Evolutionary conservation across 2,888 invertebrate species (phyloP).

Genomic region (Calameuta filiformis): DNA sequence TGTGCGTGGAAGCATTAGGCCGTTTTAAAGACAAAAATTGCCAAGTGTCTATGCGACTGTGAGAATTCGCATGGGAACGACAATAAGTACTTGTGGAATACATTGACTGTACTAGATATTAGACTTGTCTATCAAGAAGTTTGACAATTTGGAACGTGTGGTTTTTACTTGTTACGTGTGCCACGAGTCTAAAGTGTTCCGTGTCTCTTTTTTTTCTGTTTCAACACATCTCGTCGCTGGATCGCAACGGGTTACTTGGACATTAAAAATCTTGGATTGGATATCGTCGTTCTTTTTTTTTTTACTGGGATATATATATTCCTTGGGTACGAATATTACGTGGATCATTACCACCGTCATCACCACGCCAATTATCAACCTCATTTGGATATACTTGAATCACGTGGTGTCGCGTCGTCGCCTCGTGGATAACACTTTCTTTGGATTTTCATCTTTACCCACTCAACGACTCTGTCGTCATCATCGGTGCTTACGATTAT

Average conservation of each 20-base stretch:
- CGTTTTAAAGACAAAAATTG: neutral
- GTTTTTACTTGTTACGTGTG: neutral
- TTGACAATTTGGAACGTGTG: neutral
- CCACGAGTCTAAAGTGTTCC: slow-evolving; percentile 37
- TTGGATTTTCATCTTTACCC: neutral
- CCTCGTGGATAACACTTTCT: neutral
- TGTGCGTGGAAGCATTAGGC: neutral
- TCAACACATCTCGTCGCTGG: slow-evolving; percentile 2
- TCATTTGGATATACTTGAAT: neutral
- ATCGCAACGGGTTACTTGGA: neutral
- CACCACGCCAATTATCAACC: neutral
- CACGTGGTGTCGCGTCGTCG: neutral
- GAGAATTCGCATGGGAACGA: neutral
- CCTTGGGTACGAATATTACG: neutral
- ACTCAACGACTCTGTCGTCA: neutral
- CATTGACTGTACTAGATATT: neutral
- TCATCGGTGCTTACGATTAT: neutral
- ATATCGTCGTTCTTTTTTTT: neutral
- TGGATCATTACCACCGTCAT: neutral
- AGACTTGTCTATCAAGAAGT: neutral
- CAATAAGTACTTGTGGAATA: neutral
- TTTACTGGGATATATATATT: neutral
- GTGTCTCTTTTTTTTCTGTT: slow-evolving; percentile 19
- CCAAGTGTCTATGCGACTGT: neutral
- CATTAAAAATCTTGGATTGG: neutral